Evolutionary conservation across 2,113 vertebrate genomes (phyloP).

Genomic region (Apaloderma vittatum): DNA sequence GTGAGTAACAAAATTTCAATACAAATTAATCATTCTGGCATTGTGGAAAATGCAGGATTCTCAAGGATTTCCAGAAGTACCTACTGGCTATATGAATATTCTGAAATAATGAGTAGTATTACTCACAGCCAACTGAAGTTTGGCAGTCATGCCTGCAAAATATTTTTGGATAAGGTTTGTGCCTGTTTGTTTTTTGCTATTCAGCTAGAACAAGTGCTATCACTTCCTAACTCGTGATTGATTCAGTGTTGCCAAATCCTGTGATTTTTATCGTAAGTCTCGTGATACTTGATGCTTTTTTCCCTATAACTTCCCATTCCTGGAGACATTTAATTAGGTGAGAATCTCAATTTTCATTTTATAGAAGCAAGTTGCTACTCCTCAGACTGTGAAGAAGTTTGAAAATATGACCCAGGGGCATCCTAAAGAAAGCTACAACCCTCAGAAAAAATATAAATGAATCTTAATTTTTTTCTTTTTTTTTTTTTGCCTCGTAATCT

Average conservation of each 20-base stretch:
- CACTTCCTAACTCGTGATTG: constrained; percentile 16
- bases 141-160: constrained; percentile 26
- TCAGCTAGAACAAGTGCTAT: constrained; percentile 55
- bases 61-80: constrained; percentile 59
- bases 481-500: not conserved
- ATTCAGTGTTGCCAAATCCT: constrained; percentile 29
- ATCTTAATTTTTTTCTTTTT: not conserved
- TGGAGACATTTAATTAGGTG: constrained; percentile 38
- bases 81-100: constrained; percentile 53
- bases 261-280: constrained; percentile 44
- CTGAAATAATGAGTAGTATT: constrained; percentile 43
- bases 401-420: constrained; percentile 28
- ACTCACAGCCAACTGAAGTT: constrained; percentile 28
- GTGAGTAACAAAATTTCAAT: constrained; percentile 43
- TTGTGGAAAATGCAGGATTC: constrained; percentile 32
- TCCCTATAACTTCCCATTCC: not conserved
- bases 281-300: constrained; percentile 7
- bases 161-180: constrained; percentile 47
- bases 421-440: constrained; percentile 16
- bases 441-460: not conserved
- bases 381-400: constrained; percentile 30
- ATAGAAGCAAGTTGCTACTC: constrained; percentile 26
- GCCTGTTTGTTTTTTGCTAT: constrained; percentile 51
- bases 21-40: constrained; percentile 34
- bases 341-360: constrained; percentile 56